These are phyloP conservation scores for Listrodromus nycthemerus DNA, from an alignment of 2,888 invertebrate species.

Conservation along the genomic window DNA sequence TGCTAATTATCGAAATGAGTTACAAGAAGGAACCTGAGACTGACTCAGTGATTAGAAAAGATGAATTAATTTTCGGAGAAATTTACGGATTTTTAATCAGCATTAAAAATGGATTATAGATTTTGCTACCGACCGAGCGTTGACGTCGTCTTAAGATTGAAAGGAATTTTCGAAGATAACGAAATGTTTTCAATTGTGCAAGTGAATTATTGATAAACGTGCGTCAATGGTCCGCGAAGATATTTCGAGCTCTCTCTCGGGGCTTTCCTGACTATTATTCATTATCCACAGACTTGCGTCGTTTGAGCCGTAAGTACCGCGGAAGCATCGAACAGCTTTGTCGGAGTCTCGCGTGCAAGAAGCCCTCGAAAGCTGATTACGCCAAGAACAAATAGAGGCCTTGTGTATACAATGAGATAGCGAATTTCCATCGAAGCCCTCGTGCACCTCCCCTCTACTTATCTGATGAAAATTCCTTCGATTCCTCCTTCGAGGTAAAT, in stretches of 20 bases:
- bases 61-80: too few species aligned
- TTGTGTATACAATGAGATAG: background rate
- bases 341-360: background rate
- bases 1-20: too few species aligned
- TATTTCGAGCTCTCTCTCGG: background rate
- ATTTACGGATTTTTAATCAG: too few species aligned
- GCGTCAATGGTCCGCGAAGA: background rate
- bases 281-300: constrained; percentile 10
- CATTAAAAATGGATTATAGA: too few species aligned
- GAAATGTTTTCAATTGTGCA: background rate
- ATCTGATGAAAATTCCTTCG: background rate
- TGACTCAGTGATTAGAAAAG: too few species aligned
- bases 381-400: background rate
- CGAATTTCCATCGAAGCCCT: background rate
- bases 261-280: constrained; percentile 5
- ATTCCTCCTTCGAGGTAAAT: background rate
- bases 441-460: background rate
- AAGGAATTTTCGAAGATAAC: background rate
- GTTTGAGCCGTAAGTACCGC: constrained; percentile 21
- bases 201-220: constrained; percentile 14
- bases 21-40: too few species aligned
- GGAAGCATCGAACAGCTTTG: constrained; percentile 33
- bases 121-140: too few species aligned
- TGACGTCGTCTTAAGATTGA: background rate
- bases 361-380: constrained; percentile 26